Evolutionary conservation across 2,888 invertebrate genomes (phyloP).

Genomic region (Rhingia rostrata): DNA sequence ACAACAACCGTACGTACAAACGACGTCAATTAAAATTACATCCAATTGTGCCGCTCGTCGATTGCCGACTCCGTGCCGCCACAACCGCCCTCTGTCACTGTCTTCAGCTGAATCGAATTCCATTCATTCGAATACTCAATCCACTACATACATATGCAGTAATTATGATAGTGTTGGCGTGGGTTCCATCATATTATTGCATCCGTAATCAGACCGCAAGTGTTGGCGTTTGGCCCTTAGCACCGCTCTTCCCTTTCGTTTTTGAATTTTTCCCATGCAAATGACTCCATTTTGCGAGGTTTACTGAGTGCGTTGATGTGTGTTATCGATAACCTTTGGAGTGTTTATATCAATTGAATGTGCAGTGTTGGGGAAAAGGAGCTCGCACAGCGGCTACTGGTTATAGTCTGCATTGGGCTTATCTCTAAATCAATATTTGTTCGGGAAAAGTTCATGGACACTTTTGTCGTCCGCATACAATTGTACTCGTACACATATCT

Average conservation of each 20-base stretch:
- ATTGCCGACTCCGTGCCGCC: neutral
- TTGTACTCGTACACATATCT: slow-evolving; percentile 19
- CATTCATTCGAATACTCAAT: too few relatives aligned
- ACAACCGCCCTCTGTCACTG: neutral
- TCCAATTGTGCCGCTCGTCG: slow-evolving; percentile 33
- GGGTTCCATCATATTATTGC: slow-evolving; percentile 11
- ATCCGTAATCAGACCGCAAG: slow-evolving; percentile 26
- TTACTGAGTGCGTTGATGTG: slow-evolving; percentile 31
- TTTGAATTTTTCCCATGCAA: slow-evolving; percentile 23
- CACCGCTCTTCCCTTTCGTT: neutral
- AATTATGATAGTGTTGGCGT: neutral
- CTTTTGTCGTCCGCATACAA: slow-evolving; percentile 22
- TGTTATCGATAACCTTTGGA: slow-evolving; percentile 67
- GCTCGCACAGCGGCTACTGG: neutral
- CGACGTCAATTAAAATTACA: slow-evolving; percentile 71
- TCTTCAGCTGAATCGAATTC: too few relatives aligned
- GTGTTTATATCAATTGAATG: slow-evolving; percentile 58
- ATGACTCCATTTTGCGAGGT: slow-evolving; percentile 46
- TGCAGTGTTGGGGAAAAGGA: slow-evolving; percentile 28
- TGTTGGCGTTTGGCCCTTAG: slow-evolving; percentile 3
- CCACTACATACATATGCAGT: neutral
- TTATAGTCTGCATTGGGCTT: slow-evolving; percentile 10
- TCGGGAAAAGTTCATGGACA: slow-evolving; percentile 47
- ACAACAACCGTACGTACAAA: slow-evolving; percentile 57
- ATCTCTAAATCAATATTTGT: slow-evolving; percentile 58